Evolutionary conservation across 2,797 vertebrate genomes (phyloP), one percentile per base, ranked within the genome.

Genomic region (Platyrinchus mystaceus): DNA sequence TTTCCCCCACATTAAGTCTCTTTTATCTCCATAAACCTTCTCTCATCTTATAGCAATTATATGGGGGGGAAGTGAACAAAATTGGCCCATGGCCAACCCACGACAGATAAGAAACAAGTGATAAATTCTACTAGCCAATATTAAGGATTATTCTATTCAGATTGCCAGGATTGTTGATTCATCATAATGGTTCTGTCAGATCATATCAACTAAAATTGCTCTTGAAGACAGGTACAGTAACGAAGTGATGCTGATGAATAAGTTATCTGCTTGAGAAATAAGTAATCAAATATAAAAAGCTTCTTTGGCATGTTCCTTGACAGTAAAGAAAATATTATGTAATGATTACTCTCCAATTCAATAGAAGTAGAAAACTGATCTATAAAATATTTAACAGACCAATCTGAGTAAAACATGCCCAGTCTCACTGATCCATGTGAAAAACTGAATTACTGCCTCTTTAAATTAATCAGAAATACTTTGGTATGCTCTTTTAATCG

Each of bases 351-450:
- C 20, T 88, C 21, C 24, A 52, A 52, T 79, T 69, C 68, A 76
- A 88, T 12, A 69, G 66, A 83, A 78, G 56, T 28, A 60, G 37
- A 91, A 86, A 84, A 94, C 41, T 8, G 9, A 30, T 64, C 58
- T 78, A 80, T 95, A 63, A 94, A 93, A 92, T 76, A 90, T 82
- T 85, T 84, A 94, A 74, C 55, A 91, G 69, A 30, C 53, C 34
- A 62, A 81, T 83, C 34, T 39, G 52, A 89, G 39, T 75, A 74
- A 88, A 87, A 84, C 81, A 60, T 22, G 49, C 3, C n/a, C 12
- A 34, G n/a, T 79, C 66, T 62, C 67, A 58, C 15, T 73, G 12
- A 18, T 70, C 43, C 78, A 2, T 37, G 56, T 46, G 37, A 63
- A 96, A 77, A 92, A 69, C 30, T 15, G 62, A 88, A 73, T 77